Base-by-base conservation (phyloP, 2,113 vertebrate genomes). In the Sapayoa aenigma region DNA sequence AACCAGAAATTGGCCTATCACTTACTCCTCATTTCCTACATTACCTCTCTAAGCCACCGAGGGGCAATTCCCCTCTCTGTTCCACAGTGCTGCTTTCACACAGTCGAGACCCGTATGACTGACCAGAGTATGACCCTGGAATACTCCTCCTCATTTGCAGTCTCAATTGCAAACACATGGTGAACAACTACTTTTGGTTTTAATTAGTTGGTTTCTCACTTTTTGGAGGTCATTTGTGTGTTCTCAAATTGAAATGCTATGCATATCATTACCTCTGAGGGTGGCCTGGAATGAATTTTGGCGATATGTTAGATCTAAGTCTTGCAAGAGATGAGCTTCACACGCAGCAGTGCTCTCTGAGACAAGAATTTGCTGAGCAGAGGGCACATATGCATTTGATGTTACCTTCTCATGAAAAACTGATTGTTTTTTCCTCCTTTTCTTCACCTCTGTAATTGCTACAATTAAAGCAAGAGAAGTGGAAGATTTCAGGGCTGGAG, bases 171-270 rank as follows among this genome's bases (percentile, higher is more conserved):
- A 91, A 95, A 75, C 52, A 71, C 46, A 33, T 58, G 82, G 71
- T 5, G 6, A 95, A 23, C 41, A 72, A 56, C n/a, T 46, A 65
- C 58, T 85, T 78, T n/a, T 71, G 68, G 22, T 86, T 94, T 95
- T 73, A 95, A 94, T 89, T 71, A 92, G n/a, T 63, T 71, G 74
- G 39, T 84, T 92, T 82, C 76, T 89, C 50, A 33, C 87, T 76
- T 87, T 46, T 53, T 79, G 37, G 62, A 93, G 53, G 66, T 72
- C 46, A 81, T 82, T 89, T 91, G 37, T 68, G 52, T 42, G 23
- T 60, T 90, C 77, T 89, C 37, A 56, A 24, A 35, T 65, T 49
- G 62, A 76, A 95, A 87, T 69, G 17, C n/a, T 62, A 16, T 7
- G 62, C 49, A 73, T 62, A 41, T 62, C 37, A 18, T 79, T 83